Evolutionary conservation across 2,797 vertebrate genomes (phyloP).

Genomic region (Ctenochaetus hawaiiensis): DNA sequence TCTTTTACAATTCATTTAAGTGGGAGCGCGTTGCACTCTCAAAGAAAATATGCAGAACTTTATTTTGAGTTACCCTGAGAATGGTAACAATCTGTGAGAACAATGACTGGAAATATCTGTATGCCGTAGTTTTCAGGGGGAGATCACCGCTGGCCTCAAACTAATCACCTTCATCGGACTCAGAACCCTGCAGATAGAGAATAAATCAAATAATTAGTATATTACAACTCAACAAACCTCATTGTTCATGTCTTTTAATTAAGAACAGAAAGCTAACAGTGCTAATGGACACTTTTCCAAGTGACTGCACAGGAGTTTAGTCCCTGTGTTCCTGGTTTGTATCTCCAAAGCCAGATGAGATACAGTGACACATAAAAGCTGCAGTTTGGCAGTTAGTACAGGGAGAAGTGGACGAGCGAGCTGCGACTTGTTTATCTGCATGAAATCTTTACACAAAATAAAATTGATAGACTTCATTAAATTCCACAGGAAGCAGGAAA

Average conservation of each 20-base stretch:
- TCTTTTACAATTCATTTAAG: not conserved
- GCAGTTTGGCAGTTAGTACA: not conserved
- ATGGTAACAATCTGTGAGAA: not conserved
- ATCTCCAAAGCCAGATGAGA: not conserved
- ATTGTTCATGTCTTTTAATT: not conserved
- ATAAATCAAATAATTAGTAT: not conserved
- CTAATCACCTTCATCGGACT: not conserved
- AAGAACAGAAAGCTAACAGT: not conserved
- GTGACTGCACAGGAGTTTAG: not conserved
- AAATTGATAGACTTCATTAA: conserved; percentile 26
- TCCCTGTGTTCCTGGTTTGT: no score
- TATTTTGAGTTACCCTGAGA: not conserved
- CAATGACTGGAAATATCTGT: not conserved
- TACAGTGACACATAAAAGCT: not conserved
- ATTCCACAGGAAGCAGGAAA: conserved; percentile 22
- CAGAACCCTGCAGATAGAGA: not conserved
- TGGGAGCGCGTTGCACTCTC: not conserved
- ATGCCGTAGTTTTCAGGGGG: not conserved
- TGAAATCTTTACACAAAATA: conserved; percentile 28
- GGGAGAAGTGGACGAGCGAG: conserved; percentile 7
- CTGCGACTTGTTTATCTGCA: conserved; percentile 40
- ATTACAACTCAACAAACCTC: not conserved
- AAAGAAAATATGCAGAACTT: not conserved
- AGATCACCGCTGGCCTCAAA: not conserved
- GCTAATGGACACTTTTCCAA: not conserved